These are phyloP conservation scores for Danio jaintianensis DNA, from an alignment of 2,797 vertebrate species.

Conservation along the genomic window DNA sequence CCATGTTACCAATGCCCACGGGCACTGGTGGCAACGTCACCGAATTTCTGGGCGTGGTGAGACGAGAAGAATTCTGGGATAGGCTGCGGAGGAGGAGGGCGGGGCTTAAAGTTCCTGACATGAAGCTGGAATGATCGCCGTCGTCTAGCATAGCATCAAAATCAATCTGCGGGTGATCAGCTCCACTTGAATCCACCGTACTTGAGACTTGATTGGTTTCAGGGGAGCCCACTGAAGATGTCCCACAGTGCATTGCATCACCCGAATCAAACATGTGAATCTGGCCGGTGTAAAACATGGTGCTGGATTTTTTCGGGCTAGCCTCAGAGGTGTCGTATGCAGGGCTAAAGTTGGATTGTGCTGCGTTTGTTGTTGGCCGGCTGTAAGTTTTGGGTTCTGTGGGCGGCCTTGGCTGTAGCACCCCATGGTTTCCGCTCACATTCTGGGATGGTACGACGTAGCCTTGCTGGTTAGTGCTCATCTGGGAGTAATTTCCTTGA, in stretches of 20 bases:
- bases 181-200: constrained; percentile 78
- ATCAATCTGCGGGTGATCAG: constrained; percentile 85
- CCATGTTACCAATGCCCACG: constrained; percentile 88
- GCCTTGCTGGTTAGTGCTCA: constrained; percentile 74
- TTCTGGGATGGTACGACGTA: constrained; percentile 76
- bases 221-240: constrained; percentile 73
- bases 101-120: constrained; percentile 89
- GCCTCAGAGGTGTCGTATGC: constrained; percentile 71
- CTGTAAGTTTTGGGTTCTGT: constrained; percentile 71
- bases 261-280: constrained; percentile 87
- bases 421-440: constrained; percentile 67
- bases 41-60: constrained; percentile 90
- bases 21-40: constrained; percentile 84
- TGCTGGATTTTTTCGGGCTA: constrained; percentile 67
- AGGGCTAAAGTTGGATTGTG: constrained; percentile 69
- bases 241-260: constrained; percentile 45
- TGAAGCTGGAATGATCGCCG: constrained; percentile 88
- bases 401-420: constrained; percentile 83
- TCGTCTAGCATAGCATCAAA: constrained; percentile 91
- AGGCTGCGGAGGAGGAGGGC: constrained; percentile 87
- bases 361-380: constrained; percentile 65
- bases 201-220: constrained; percentile 81
- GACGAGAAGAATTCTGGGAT: constrained; percentile 89
- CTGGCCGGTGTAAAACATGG: constrained; percentile 86
- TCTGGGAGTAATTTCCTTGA: constrained; percentile 68